Evolutionary conservation across 2,888 invertebrate species (phyloP), one percentile per base, ranked within the genome.

Genomic region (Thalpophila matura): DNA sequence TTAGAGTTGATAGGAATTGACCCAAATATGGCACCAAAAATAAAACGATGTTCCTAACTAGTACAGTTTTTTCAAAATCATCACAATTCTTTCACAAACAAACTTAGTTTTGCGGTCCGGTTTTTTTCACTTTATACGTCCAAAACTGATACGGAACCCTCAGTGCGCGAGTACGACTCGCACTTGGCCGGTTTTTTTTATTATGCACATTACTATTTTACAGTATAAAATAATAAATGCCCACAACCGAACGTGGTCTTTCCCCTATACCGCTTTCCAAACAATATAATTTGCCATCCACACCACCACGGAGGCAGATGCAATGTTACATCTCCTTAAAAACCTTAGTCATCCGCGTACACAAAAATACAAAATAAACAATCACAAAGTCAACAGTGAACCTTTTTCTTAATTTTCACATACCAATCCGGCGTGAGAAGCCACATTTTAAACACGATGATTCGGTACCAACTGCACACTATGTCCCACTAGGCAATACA

Each of bases 371-470:
- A n/a, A 53, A 40, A 50, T 35, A 59, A 43, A 18, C 31, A 53
- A 16, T 29, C 14, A 49, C n/a, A 43, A 31, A 54, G 6, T 18
- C 16, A 47, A 51, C 53, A 69, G 43, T 51, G 35, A 38, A 75
- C 66, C 59, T 65, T 72, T 64, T 66, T 58, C 24, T 33, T 56
- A 14, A 61, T 49, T 51, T 66, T 53, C 46, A 60, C 56, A 47
- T 55, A 45, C n/a, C 61, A 56, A 6, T 60, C 46, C 4, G 63
- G 64, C 7, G 50, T 46, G 7, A 68, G 37, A 4, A 73, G 53
- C 77, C 74, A 60, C 60, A 64, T 74, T 29, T 64, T 70, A 56
- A 43, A 16, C 29, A 57, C 59, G 27, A 42, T 24, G n/a, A 54
- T 43, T 38, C 46, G 12, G 5, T 7, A 20, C n/a, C 43, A 49